Base-by-base conservation (phyloP, 2,888 invertebrate genomes). In the Synanthedon formicaeformis region DNA sequence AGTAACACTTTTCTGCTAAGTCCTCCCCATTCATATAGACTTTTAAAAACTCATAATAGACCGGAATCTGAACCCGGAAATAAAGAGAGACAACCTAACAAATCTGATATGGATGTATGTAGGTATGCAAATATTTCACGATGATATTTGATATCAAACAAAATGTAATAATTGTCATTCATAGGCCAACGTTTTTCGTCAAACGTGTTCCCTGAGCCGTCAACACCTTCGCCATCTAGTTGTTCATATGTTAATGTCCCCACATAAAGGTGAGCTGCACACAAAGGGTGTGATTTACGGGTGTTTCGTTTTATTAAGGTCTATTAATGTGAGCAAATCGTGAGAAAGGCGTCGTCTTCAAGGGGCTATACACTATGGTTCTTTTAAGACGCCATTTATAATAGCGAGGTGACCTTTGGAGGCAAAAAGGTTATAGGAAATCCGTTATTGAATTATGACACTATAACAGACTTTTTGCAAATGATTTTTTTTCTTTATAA, bases 181-280 rank as follows among this genome's bases (percentile, higher is more conserved):
- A 45, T 45, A 45, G 45, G 45, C 45, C 34, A 14, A 45, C n/a
- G 6, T 45, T 12, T 45, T 45, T 45, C 45, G 45, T 45, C 13
- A 51, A 80, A 81, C 81, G 67, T 75, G 83, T 82, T 78, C 75
- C 65, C 77, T 72, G 70, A 73, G 71, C 63, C 79, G 80, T 85
- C 86, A 78, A 86, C 86, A 85, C 86, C 85, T 84, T 83, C 83
- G 73, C 78, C 64, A 59, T 81, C 83, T 84, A 85, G 81, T 81
- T 81, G 74, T 84, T 83, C 71, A 75, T 76, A 84, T 82, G 78
- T 63, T 81, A 83, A 82, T 79, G 70, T 71, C 62, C 58, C 66
- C 67, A 75, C 77, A 67, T 78, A 82, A 83, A 81, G 83, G 75
- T 80, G 73, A 34, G 73, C 66, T 61, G 58, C 58, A 65, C 64